Conservation (phyloP, 2,113 vertebrate genomes). For the Eptesicus fuscus region DNA sequence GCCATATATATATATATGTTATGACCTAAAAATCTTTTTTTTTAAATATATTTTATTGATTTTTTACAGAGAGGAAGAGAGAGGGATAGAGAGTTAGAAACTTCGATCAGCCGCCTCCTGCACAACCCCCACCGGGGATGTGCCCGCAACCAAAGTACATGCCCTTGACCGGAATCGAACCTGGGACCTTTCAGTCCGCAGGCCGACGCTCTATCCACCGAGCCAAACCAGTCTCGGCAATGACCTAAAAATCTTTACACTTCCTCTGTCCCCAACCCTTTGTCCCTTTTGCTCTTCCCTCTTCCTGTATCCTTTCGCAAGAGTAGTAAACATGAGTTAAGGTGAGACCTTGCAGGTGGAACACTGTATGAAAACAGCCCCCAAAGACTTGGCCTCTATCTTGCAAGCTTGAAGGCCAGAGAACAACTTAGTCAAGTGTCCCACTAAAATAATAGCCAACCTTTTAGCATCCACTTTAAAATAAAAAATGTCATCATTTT, state of each 20-base stretch:
- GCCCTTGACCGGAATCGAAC: too few species aligned
- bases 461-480: neutral
- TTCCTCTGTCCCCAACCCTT: neutral
- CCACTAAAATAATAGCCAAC: neutral
- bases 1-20: too few species aligned
- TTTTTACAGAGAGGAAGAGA: too few species aligned
- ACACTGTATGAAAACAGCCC: neutral
- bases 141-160: too few species aligned
- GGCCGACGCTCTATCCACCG: too few species aligned
- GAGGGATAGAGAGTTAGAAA: too few species aligned
- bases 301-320: neutral
- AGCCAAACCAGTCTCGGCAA: too few species aligned
- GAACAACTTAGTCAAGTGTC: neutral
- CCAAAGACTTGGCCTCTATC: neutral
- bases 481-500: slow-evolving; percentile 22
- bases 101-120: too few species aligned
- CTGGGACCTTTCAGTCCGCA: too few species aligned
- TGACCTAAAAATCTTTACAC: neutral
- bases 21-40: neutral
- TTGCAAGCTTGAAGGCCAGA: neutral
- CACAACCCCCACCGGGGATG: too few species aligned
- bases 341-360: neutral
- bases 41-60: too few species aligned
- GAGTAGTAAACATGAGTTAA: neutral
- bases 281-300: neutral